Base-by-base conservation (phyloP, 2,113 vertebrate species). In the Myxocyprinus asiaticus region DNA sequence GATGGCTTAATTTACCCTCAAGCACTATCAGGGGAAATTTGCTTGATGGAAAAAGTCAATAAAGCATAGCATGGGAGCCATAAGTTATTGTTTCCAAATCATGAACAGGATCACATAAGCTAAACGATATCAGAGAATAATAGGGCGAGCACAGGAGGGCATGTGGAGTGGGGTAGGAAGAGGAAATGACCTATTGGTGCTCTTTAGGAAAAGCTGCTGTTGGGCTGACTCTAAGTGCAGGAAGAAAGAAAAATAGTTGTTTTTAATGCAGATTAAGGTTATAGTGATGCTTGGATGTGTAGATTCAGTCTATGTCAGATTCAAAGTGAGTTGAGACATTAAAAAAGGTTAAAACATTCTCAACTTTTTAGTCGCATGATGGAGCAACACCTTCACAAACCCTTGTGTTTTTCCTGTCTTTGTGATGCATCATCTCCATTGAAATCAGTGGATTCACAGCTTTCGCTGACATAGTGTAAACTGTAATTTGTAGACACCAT, bases 21-120 rank as follows among this genome's bases (percentile, higher is more conserved):
- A 90, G 86, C 88, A 86, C 87, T 85, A 91, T 90, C 90, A 86
- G 88, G 92, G 91, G 92, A 93, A 92, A 92, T 93, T 90, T 81
- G 59, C 85, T 86, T 88, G 88, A 92, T 92, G 89, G 90, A 87
- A 84, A 88, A 86, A 93, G 91, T 90, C 91, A 92, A 91, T 92
- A 90, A 90, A 84, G 87, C 88, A 88, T 86, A 84, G 89, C 89
- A 91, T 84, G 81, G 65, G 90, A 91, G 89, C 76, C 6, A 53
- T n/a, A 84, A 85, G 86, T 82, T 87, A 91, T 89, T 89, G 86
- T 84, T 87, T 87, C 88, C 66, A 85, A 90, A 91, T 89, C 90
- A 91, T 90, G 90, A 90, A 92, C 91, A 89, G 90, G 86, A 89
- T 84, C 88, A 87, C 22, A 33, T 33, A 33, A 33, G 22, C 22